Conservation (phyloP, 2,888 invertebrate genomes). For the Cephalotes varians region DNA sequence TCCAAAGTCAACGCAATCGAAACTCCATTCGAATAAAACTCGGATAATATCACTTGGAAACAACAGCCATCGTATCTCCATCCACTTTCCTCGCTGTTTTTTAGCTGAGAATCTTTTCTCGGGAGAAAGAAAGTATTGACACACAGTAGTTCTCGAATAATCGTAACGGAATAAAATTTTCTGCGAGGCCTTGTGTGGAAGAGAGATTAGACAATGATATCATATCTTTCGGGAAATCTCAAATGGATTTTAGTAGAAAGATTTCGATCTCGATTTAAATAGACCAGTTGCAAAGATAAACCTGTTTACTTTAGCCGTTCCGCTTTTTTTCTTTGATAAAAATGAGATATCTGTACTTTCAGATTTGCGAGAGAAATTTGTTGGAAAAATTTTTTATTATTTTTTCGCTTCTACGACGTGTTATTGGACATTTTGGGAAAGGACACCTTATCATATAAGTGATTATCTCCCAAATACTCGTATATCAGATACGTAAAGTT, state of each 20-base stretch:
- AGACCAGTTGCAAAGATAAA: not conserved
- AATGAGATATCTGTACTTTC: not conserved
- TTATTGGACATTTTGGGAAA: not conserved
- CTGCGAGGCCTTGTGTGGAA: not conserved
- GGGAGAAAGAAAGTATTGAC: not conserved
- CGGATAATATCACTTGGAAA: not conserved
- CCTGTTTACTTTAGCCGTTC: not conserved
- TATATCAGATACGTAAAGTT: too few species aligned
- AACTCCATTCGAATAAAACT: constrained; percentile 1
- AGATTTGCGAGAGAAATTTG: not conserved
- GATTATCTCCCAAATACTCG: not conserved
- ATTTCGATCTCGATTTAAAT: not conserved
- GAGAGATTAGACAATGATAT: not conserved
- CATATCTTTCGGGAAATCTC: not conserved
- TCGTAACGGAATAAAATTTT: not conserved
- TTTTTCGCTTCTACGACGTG: not conserved
- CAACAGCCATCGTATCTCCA: not conserved
- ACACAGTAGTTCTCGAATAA: not conserved
- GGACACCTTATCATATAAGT: not conserved
- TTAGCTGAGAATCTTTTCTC: not conserved
- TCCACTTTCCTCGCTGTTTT: not conserved
- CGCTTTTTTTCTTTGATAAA: not conserved
- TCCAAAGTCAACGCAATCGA: not conserved
- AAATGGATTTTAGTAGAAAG: not conserved
- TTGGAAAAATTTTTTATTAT: not conserved